Conservation (phyloP, 2,113 vertebrate species). For the Antechinus stuartii region DNA sequence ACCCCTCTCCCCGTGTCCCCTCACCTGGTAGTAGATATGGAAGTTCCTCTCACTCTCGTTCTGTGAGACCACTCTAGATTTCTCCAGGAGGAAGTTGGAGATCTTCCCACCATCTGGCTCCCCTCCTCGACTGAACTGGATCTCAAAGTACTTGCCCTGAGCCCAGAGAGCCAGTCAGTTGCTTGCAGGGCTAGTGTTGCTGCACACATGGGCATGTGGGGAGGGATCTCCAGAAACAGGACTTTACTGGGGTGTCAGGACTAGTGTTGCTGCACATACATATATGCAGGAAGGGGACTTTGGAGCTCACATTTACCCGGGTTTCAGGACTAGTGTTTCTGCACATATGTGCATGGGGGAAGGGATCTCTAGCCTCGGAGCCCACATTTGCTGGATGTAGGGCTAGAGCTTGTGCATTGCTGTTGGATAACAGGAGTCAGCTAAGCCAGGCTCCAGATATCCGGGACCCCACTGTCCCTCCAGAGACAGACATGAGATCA, state of each 20-base stretch:
- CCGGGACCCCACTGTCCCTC: neutral
- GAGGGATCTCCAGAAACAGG: neutral
- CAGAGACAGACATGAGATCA: neutral
- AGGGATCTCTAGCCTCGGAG: neutral
- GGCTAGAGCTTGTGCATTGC: neutral
- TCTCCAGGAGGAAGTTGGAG: conserved; percentile 98
- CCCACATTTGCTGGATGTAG: neutral
- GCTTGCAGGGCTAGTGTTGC: neutral
- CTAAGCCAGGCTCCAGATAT: neutral
- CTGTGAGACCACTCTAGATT: conserved; percentile 96
- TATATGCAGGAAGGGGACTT: neutral
- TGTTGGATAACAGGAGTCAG: neutral
- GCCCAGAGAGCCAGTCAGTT: neutral
- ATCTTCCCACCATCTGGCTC: conserved; percentile 98
- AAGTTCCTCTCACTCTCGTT: conserved; percentile 97
- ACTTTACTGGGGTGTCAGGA: neutral
- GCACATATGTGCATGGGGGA: neutral
- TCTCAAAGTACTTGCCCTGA: conserved; percentile 99
- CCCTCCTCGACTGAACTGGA: conserved; percentile 97
- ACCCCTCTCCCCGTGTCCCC: accelerated
- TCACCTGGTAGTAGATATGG: conserved; percentile 98
- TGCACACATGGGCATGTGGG: neutral
- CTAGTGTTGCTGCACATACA: neutral
- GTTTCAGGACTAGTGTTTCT: neutral
- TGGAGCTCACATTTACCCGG: neutral